Evolutionary conservation across 2,888 invertebrate genomes (phyloP).

Genomic region (Torymus aiolomorphi): DNA sequence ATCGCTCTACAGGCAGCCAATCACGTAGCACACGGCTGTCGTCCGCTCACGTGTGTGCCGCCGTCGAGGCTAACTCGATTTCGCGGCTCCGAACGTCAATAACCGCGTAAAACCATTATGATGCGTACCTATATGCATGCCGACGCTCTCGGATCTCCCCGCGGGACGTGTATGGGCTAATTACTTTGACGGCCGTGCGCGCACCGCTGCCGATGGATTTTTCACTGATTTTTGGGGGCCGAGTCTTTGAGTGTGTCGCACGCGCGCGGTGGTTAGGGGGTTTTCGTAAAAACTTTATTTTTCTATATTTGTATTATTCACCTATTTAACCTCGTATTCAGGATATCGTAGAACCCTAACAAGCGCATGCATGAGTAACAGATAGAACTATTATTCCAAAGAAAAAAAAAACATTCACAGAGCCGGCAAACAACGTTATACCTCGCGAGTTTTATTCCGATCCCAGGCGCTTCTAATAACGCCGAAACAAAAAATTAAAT

Average conservation of each 20-base stretch:
- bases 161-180: neutral
- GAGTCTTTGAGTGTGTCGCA: neutral
- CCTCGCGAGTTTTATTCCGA: too few species aligned
- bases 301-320: too few species aligned
- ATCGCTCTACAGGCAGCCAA: neutral
- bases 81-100: slow-evolving; percentile 73
- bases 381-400: too few species aligned
- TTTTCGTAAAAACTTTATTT: too few species aligned
- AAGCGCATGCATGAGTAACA: too few species aligned
- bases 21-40: slow-evolving; percentile 6
- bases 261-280: neutral
- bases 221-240: neutral
- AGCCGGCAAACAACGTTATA: too few species aligned
- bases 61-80: slow-evolving; percentile 73
- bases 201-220: neutral
- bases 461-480: too few species aligned
- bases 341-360: too few species aligned
- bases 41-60: slow-evolving; percentile 67
- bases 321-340: too few species aligned
- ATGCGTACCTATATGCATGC: neutral
- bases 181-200: slow-evolving; percentile 10
- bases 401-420: too few species aligned
- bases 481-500: too few species aligned
- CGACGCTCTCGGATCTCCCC: neutral
- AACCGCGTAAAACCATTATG: slow-evolving; percentile 74